These are phyloP conservation scores for Digitonthophagus gazella DNA, from an alignment of 2,888 invertebrate genomes.

Conservation along the genomic window DNA sequence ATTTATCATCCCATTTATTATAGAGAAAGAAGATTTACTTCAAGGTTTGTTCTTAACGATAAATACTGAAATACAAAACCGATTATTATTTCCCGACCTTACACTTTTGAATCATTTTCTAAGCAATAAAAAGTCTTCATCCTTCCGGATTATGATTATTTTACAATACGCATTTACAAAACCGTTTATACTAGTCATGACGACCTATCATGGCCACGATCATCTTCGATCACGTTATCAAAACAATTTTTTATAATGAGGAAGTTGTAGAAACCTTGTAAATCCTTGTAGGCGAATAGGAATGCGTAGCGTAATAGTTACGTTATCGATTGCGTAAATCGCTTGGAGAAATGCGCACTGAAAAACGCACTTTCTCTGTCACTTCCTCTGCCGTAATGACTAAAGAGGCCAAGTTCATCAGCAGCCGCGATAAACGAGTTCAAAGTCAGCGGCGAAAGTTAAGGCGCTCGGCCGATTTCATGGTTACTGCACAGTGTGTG, in stretches of 20 bases:
- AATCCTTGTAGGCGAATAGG: not conserved
- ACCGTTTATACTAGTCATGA: too few relatives aligned
- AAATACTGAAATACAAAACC: not conserved
- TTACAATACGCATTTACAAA: not conserved
- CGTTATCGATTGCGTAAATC: constrained; percentile 11
- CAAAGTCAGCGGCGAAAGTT: constrained; percentile 39
- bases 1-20: not conserved
- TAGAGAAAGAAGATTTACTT: not conserved
- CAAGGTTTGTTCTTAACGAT: not conserved
- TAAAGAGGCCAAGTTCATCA: constrained; percentile 39
- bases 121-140: not conserved
- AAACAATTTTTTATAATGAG: not conserved
- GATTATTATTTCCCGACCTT: not conserved
- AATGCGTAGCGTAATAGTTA: not conserved
- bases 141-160: not conserved
- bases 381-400: constrained; percentile 32
- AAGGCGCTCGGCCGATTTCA: constrained; percentile 23
- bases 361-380: constrained; percentile 30
- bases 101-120: not conserved
- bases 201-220: not conserved
- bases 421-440: constrained; percentile 38
- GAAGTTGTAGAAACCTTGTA: too few relatives aligned
- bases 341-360: constrained; percentile 5
- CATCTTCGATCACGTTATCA: not conserved
- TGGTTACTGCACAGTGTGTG: not conserved